phyloP scores from a whole-genome alignment of 2,888 invertebrate species.

The Junonia oenone region DNA sequence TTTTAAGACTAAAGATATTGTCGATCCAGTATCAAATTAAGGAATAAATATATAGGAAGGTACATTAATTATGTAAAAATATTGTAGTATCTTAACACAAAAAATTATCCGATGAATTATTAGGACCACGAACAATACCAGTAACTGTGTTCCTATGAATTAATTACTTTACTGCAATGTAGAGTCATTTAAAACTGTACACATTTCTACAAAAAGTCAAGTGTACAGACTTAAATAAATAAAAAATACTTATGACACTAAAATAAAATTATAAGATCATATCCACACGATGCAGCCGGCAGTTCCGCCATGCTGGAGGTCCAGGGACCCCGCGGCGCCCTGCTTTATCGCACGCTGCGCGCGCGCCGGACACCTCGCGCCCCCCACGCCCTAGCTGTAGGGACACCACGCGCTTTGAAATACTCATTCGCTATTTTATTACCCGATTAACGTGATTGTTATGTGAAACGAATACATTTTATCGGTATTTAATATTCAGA shows the following conservation, averaged over 20 bases:
- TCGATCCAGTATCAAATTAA: no score
- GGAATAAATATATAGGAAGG: no score
- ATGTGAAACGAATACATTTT: neutral
- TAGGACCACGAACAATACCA: no score
- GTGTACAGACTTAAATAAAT: no score
- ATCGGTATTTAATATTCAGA: neutral
- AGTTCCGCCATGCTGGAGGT: conserved; percentile 60
- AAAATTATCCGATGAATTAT: no score
- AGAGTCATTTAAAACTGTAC: no score
- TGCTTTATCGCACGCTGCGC: conserved; percentile 77
- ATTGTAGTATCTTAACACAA: no score
- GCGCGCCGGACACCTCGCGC: conserved; percentile 65
- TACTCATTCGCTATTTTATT: conserved; percentile 27
- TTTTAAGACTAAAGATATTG: no score
- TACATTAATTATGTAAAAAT: no score
- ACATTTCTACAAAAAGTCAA: no score
- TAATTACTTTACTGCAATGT: no score
- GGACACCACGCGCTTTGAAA: conserved; percentile 26
- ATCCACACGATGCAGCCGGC: conserved; percentile 39
- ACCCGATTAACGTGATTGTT: conserved; percentile 8
- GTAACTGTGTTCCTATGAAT: no score
- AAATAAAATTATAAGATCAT: conserved; percentile 1
- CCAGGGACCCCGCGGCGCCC: conserved; percentile 72
- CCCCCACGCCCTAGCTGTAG: conserved; percentile 33
- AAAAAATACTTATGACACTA: neutral